phyloP scores from a whole-genome alignment of 2,888 invertebrate species.

The Argyresthia goedartella region DNA sequence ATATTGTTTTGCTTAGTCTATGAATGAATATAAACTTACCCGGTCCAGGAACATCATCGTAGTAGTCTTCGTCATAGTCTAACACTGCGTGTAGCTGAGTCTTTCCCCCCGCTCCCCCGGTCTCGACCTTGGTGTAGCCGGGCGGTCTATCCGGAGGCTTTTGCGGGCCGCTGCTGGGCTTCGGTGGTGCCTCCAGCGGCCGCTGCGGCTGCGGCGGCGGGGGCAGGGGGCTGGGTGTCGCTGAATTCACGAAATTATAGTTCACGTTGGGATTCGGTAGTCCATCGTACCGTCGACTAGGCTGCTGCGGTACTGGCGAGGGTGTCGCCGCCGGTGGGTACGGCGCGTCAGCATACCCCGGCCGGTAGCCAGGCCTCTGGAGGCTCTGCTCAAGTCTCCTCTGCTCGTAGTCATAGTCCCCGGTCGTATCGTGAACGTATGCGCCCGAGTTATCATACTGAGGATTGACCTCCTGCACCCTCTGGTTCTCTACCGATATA shows the following conservation, averaged over 20 bases:
- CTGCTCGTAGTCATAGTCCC: conserved; percentile 61
- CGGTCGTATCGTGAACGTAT: conserved; percentile 55
- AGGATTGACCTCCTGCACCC: conserved; percentile 44
- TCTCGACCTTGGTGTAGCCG: conserved; percentile 75
- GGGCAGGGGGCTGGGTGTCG: conserved; percentile 25
- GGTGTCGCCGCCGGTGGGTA: conserved; percentile 42
- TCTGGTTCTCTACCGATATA: conserved; percentile 48
- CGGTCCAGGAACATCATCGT: conserved; percentile 72
- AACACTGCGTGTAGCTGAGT: conserved; percentile 80
- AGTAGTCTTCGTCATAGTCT: conserved; percentile 77
- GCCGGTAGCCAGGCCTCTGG: conserved; percentile 35
- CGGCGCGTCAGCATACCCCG: conserved; percentile 46
- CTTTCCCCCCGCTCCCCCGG: conserved; percentile 67
- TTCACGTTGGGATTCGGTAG: conserved; percentile 45
- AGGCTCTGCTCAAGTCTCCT: conserved; percentile 30
- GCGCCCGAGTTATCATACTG: conserved; percentile 54
- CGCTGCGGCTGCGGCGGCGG: conserved; percentile 8
- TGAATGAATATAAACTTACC: conserved; percentile 27
- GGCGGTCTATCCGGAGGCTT: conserved; percentile 68
- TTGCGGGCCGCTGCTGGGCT: conserved; percentile 60
- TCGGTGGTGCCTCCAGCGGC: conserved; percentile 26
- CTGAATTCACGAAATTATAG: conserved; percentile 38
- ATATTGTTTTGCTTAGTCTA: too few relatives aligned
- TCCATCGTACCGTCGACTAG: conserved; percentile 56
- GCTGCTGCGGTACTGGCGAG: conserved; percentile 23